phyloP scores from a whole-genome alignment of 2,888 invertebrate genomes.

The Scaptomyza flava region DNA sequence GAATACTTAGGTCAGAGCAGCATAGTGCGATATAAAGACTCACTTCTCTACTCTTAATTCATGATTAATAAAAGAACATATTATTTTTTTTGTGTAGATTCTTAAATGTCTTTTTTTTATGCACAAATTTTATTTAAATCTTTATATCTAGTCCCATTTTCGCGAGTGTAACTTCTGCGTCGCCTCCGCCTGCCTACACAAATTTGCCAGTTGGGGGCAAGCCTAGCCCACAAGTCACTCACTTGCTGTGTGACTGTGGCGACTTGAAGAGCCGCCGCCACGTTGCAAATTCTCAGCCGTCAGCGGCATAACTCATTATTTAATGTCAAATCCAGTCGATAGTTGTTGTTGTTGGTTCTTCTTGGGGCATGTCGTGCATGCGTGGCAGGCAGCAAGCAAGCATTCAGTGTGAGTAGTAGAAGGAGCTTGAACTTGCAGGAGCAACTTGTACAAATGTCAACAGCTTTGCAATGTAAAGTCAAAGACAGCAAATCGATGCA shows the following conservation, averaged over 20 bases:
- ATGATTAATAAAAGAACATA: no score
- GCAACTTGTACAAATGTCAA: slow-evolving; percentile 59
- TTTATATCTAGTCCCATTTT: neutral
- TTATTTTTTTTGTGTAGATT: no score
- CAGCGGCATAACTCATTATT: slow-evolving; percentile 78
- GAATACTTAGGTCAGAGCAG: no score
- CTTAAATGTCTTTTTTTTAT: no score
- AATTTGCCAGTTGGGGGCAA: neutral
- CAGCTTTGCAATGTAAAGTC: slow-evolving; percentile 59
- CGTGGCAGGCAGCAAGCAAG: slow-evolving; percentile 15
- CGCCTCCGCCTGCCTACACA: neutral
- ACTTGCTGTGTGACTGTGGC: neutral
- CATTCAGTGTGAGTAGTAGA: neutral
- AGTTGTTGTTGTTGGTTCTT: slow-evolving; percentile 28
- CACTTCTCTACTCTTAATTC: no score
- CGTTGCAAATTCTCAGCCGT: slow-evolving; percentile 72
- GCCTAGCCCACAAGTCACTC: slow-evolving; percentile 7
- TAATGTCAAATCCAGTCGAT: slow-evolving; percentile 77
- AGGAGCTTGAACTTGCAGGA: slow-evolving; percentile 11
- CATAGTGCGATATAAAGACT: no score
- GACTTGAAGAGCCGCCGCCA: slow-evolving; percentile 23
- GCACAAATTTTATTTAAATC: no score
- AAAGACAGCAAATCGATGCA: slow-evolving; percentile 62
- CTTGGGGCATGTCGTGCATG: slow-evolving; percentile 43
- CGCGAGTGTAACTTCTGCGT: neutral